Percentiles rank a stretch among this genome's conserved stretches.
Evolutionary conservation across 1,140 invertebrate species (phyloP).

Genomic region (Vollenhovia emeryi): DNA sequence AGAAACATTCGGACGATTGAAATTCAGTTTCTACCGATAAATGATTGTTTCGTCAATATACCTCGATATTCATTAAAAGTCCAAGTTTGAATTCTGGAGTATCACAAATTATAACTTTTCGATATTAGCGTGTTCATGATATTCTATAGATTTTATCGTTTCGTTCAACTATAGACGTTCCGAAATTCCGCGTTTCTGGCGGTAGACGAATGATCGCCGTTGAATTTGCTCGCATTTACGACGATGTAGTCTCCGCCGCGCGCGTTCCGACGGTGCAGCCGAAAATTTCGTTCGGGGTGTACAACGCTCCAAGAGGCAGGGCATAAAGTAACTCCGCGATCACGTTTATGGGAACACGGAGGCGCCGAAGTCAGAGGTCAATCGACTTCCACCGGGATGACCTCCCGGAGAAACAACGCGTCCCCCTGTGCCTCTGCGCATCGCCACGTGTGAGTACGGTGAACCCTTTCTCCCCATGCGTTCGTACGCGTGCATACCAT

Average conservation of each 20-base stretch:
- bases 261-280: neutral
- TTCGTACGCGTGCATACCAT: conserved; percentile 36
- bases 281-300: conserved; percentile 31
- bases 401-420: conserved; percentile 68
- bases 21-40: neutral
- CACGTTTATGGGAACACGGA: conserved; percentile 75
- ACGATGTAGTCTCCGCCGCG: neutral
- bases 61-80: neutral
- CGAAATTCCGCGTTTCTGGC: neutral
- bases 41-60: neutral
- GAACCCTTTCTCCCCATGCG: conserved; percentile 50
- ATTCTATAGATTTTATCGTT: neutral
- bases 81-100: neutral
- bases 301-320: conserved; percentile 45
- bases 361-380: conserved; percentile 72
- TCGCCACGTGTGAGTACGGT: conserved; percentile 22
- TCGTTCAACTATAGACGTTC: neutral
- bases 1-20: neutral
- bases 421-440: neutral
- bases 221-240: neutral
- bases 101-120: neutral
- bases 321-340: conserved; percentile 67
- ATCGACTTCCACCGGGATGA: conserved; percentile 73
- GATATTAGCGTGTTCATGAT: neutral
- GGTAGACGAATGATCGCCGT: neutral